Evolutionary conservation across 2,888 invertebrate genomes (phyloP).

Genomic region (Perizoma affinitatum): DNA sequence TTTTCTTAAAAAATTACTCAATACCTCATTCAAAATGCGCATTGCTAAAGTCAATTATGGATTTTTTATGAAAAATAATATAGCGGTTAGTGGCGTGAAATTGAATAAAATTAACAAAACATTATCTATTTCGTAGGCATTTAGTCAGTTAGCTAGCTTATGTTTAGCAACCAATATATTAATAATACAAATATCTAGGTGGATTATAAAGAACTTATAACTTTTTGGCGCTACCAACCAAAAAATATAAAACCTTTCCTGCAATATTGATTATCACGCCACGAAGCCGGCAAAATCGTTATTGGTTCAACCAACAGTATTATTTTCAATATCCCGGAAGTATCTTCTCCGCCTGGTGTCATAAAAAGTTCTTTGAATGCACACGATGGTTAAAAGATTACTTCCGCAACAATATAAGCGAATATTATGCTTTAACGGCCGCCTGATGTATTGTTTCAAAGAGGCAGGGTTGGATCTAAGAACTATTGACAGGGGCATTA

Average conservation of each 20-base stretch:
- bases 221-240: too few relatives aligned
- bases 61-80: slow-evolving; percentile 29
- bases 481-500: neutral
- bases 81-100: slow-evolving; percentile 34
- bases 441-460: slow-evolving; percentile 51
- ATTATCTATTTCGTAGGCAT: slow-evolving; percentile 26
- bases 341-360: slow-evolving; percentile 13
- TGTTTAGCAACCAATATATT: slow-evolving; percentile 32
- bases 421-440: slow-evolving; percentile 45
- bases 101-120: slow-evolving; percentile 27
- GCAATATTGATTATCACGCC: neutral
- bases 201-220: too few relatives aligned
- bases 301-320: neutral
- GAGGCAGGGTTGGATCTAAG: slow-evolving; percentile 11
- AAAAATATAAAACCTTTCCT: neutral
- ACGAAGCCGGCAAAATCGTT: neutral
- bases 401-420: slow-evolving; percentile 42
- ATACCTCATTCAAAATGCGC: slow-evolving; percentile 38
- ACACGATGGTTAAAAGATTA: slow-evolving; percentile 31
- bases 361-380: slow-evolving; percentile 13
- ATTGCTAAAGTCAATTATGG: slow-evolving; percentile 26
- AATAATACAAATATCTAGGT: slow-evolving; percentile 31
- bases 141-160: slow-evolving; percentile 21
- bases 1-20: slow-evolving; percentile 23
- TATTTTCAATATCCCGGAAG: slow-evolving; percentile 13